Conservation (phyloP, 2,797 vertebrate species). For the Artibeus lituratus region DNA sequence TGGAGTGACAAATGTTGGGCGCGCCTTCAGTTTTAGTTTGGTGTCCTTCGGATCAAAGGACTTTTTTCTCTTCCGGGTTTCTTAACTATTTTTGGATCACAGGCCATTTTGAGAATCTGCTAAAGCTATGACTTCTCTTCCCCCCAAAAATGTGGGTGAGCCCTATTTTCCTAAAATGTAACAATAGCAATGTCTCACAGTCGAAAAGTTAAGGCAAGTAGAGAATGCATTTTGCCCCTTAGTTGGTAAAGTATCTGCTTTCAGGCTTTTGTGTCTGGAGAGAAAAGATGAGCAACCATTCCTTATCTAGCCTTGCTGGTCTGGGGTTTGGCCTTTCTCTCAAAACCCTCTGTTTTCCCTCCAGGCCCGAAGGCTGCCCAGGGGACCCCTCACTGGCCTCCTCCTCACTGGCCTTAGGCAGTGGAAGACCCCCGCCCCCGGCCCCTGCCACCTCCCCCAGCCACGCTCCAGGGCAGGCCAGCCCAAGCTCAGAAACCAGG, state of each 20-base stretch:
- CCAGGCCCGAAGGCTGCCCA: neutral
- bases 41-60: neutral
- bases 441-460: accelerated
- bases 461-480: neutral
- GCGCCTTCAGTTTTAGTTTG: neutral
- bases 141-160: neutral
- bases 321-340: neutral
- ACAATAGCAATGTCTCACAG: neutral
- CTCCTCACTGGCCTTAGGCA: neutral
- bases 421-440: no score
- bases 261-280: neutral
- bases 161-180: neutral
- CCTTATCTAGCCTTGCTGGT: neutral
- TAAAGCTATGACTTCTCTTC: neutral
- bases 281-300: neutral
- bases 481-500: neutral
- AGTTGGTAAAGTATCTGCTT: neutral
- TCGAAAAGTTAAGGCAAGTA: neutral
- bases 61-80: neutral
- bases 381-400: no score
- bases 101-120: neutral
- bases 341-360: neutral
- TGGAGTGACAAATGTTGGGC: neutral
- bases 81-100: neutral
- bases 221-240: neutral